Percentiles rank a stretch among this genome's conserved stretches.
Evolutionary conservation across 2,888 invertebrate genomes (phyloP).

Genomic region (Diarsia brunnea): DNA sequence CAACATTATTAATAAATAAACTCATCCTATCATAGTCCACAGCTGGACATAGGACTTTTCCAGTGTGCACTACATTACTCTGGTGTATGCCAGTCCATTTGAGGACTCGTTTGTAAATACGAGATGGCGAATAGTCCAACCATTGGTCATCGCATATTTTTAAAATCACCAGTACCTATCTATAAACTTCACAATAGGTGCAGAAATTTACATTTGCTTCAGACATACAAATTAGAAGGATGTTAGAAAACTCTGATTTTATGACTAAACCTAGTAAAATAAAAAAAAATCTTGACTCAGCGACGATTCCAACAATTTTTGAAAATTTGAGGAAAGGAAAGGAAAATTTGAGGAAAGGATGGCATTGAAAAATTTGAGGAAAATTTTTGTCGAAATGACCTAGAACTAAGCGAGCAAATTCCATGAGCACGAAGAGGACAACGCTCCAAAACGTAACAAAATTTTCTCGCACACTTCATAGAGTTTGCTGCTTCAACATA

Average conservation of each 20-base stretch:
- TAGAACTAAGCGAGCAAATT: not conserved
- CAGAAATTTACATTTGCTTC: not conserved
- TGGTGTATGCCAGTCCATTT: not conserved
- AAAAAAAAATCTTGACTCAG: constrained; percentile 1
- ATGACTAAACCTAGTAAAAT: not conserved
- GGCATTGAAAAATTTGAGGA: not conserved
- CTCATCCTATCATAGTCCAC: not conserved
- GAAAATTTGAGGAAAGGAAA: not conserved
- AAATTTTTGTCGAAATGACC: not conserved
- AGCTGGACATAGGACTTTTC: not conserved
- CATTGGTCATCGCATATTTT: not conserved
- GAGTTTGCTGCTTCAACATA: constrained; percentile 21
- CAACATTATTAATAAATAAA: not conserved
- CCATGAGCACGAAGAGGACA: not conserved
- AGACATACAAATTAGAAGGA: not conserved
- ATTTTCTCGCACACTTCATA: constrained; percentile 1
- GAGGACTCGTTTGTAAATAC: too few relatives aligned
- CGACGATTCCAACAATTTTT: not conserved
- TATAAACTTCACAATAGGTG: not conserved
- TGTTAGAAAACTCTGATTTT: not conserved
- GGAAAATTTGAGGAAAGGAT: too few relatives aligned
- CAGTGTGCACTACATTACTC: not conserved
- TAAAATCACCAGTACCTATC: not conserved
- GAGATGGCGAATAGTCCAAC: too few relatives aligned
- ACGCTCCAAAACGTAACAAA: not conserved